Conservation (phyloP, 2,797 vertebrate genomes). For the Enteromius trimaculatus region DNA sequence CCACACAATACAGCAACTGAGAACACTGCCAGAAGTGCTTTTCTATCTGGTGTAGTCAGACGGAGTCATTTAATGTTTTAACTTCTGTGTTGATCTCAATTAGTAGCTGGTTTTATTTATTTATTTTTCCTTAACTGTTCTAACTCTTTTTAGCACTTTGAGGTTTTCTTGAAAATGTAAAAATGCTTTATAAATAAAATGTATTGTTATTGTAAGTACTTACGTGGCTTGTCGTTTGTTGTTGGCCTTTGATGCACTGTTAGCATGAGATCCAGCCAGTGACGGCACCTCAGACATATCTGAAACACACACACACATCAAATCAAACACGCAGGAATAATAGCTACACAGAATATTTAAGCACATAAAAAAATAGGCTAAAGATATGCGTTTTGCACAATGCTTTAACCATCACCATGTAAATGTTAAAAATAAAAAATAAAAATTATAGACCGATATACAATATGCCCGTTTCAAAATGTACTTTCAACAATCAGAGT, state of each 20-base stretch:
- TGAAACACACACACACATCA: constrained; percentile 63
- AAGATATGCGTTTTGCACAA: neutral
- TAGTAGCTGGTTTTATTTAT: no score
- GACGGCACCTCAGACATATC: constrained; percentile 87
- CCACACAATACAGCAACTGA: neutral
- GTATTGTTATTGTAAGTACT: constrained; percentile 39
- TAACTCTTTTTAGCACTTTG: no score
- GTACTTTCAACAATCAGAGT: neutral
- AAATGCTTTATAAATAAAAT: no score
- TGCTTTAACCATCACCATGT: neutral
- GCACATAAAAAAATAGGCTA: neutral
- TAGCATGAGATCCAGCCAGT: constrained; percentile 81
- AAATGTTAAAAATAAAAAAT: no score
- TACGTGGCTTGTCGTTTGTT: constrained; percentile 88
- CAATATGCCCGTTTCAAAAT: neutral
- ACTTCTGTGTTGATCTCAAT: no score
- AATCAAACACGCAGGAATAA: neutral
- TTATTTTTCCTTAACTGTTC: no score
- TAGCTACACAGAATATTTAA: neutral
- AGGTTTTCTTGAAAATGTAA: no score
- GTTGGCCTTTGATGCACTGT: constrained; percentile 80
- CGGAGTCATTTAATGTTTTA: no score
- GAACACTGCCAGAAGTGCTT: neutral
- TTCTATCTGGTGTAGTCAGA: no score
- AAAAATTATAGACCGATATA: neutral